phyloP scores from a whole-genome alignment of 2,888 invertebrate genomes.

The Heliconius ismenius region DNA sequence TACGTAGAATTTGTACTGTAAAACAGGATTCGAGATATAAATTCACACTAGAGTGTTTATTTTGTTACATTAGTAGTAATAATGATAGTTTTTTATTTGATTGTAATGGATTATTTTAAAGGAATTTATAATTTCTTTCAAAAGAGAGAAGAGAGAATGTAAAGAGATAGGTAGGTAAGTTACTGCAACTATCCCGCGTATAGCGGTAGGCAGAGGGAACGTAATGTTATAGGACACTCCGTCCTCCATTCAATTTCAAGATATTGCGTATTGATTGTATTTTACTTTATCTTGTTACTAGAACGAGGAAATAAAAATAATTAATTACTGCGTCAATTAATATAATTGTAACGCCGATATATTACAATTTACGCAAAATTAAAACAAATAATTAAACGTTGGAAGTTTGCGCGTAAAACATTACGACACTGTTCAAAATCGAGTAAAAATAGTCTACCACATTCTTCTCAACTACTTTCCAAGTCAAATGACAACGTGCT shows the following conservation, averaged over 20 bases:
- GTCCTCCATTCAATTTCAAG: no score
- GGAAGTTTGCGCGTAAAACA: conserved; percentile 1
- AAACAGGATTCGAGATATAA: not conserved
- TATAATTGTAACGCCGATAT: not conserved
- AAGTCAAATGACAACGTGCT: conserved; percentile 72
- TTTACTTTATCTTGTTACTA: no score
- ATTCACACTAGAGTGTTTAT: not conserved
- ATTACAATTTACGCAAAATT: not conserved
- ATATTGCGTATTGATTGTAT: no score
- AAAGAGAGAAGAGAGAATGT: no score
- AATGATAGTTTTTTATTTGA: not conserved
- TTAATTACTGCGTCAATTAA: not conserved
- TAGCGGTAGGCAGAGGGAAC: not conserved
- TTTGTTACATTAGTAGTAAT: not conserved
- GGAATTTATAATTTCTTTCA: no score
- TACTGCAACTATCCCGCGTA: not conserved
- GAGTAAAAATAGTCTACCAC: conserved; percentile 56
- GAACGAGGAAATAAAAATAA: not conserved
- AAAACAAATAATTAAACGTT: conserved; percentile 37
- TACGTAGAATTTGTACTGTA: conserved; percentile 31
- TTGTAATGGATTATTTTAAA: not conserved
- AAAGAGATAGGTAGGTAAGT: not conserved
- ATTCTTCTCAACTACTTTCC: conserved; percentile 67
- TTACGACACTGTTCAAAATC: conserved; percentile 64
- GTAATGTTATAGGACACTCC: not conserved